Evolutionary conservation across 2,888 invertebrate genomes (phyloP).

Genomic region (Luperina testacea): DNA sequence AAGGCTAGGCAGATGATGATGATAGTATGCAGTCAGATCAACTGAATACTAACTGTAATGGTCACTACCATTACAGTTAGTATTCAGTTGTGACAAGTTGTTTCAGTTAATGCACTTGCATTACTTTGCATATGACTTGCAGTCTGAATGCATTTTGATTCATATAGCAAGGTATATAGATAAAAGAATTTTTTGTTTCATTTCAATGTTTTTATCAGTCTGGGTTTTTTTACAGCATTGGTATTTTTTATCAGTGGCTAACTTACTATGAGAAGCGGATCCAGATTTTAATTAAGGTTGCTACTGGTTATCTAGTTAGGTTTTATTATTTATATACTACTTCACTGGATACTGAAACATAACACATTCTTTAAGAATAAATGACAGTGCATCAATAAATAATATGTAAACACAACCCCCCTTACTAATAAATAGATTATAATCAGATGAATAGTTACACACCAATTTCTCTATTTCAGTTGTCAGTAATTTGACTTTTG

Average conservation of each 20-base stretch:
- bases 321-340: too few relatives aligned
- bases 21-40: background rate
- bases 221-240: background rate
- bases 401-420: too few relatives aligned
- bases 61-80: too few relatives aligned
- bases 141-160: constrained; percentile 1
- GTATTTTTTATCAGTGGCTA: background rate
- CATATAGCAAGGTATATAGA: too few relatives aligned
- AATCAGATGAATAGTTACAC: too few relatives aligned
- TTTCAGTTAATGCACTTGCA: background rate
- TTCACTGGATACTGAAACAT: too few relatives aligned
- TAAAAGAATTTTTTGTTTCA: background rate
- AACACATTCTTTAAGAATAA: too few relatives aligned
- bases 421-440: too few relatives aligned
- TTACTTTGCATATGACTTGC: background rate
- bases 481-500: too few relatives aligned
- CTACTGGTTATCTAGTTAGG: background rate
- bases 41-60: background rate
- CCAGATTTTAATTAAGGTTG: background rate
- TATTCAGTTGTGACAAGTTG: background rate
- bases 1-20: background rate
- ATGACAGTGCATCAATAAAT: too few relatives aligned
- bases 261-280: background rate
- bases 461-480: too few relatives aligned
- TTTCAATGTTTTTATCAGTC: background rate